Base-by-base conservation (phyloP, 2,888 invertebrate genomes). In the Pycnomerus fuliginosus region DNA sequence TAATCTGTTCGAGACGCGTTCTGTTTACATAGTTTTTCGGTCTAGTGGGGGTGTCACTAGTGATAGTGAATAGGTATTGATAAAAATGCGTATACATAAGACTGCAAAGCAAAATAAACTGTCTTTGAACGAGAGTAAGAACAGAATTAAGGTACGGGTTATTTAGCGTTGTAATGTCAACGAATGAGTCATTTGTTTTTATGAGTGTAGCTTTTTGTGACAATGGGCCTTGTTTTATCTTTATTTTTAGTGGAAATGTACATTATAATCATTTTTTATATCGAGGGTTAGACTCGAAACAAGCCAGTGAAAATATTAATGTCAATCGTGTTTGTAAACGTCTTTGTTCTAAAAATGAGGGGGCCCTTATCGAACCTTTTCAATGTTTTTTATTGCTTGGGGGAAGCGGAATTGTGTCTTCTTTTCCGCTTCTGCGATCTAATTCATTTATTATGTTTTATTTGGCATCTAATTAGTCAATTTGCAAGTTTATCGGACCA, bases 201-300 rank as follows among this genome's bases (percentile, higher is more conserved):
- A 66, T 64, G 58, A 57, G 54, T 58, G 55, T 55, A 55, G 61
- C 60, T 59, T 63, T 60, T 59, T 54, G 54, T 53, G 50, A 56
- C 62, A 55, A 58, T 54, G 48, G 51, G 52, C 45, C 56, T 61
- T 60, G 60, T 62, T 65, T 66, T 66, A 67, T 65, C 67, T 64
- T 58, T 62, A 65, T 68, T 67, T 67, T 68, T 60, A 58, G 56
- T 62, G 55, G 56, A 62, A 66, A 65, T 62, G 64, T 59, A 60
- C 61, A 61, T 64, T 61, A 68, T 68, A 68, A 67, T 65, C 66
- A 65, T 67, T 68, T 68, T 67, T 69, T 67, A 56, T 60, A 59
- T 60, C 53, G 60, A 59, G 55, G 58, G 57, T 47, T 58, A 58
- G 54, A 58, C 56, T 49, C 58, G 51, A 56, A 60, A 60, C 56